Evolutionary conservation across 2,113 vertebrate genomes (phyloP).

Genomic region (Campylorhamphus procurvoides): DNA sequence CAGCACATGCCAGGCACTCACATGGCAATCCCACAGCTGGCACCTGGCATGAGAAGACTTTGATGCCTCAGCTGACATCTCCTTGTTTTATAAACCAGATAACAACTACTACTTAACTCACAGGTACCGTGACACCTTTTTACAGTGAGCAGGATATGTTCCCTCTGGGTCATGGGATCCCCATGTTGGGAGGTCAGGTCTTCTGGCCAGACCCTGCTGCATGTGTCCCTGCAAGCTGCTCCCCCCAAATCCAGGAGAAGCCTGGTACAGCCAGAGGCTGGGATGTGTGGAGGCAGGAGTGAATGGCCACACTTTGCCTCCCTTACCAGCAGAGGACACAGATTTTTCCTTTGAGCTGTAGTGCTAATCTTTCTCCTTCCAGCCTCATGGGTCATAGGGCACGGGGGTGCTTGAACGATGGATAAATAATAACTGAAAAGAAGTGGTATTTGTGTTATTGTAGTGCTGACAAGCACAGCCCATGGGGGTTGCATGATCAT

Average conservation of each 20-base stretch:
- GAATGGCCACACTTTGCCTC: background rate
- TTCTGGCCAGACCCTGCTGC: fast-evolving
- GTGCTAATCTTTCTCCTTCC: background rate
- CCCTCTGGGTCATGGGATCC: background rate
- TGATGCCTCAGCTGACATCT: background rate
- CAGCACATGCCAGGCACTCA: background rate
- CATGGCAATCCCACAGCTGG: background rate
- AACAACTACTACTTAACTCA: background rate
- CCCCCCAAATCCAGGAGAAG: too few species aligned
- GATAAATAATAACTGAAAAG: background rate
- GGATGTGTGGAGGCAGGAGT: fast-evolving
- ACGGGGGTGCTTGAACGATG: background rate
- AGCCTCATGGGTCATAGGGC: too few species aligned
- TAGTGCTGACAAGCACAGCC: background rate
- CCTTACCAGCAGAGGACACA: background rate
- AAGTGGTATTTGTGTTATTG: background rate
- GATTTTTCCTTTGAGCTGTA: background rate
- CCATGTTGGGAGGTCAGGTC: background rate
- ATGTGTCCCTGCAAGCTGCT: fast-evolving
- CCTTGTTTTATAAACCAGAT: background rate
- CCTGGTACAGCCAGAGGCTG: fast-evolving
- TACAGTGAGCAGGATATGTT: fast-evolving
- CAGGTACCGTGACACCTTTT: background rate
- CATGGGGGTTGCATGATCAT: fast-evolving
- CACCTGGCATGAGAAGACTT: background rate